phyloP scores from a whole-genome alignment of 2,797 vertebrate species.

The Pagetopsis macropterus region DNA sequence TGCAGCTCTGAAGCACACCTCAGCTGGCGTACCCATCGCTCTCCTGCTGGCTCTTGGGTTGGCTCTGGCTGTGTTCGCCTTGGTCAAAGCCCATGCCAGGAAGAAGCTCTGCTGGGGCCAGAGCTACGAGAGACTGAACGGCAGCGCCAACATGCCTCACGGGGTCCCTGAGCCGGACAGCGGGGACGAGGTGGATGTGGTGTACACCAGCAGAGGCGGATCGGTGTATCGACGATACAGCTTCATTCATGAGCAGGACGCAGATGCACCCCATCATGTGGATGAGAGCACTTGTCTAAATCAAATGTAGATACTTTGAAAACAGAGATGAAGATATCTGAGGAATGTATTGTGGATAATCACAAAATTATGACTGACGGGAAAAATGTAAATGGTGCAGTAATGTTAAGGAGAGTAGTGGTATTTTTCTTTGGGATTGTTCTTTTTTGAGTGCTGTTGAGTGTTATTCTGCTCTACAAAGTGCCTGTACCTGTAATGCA shows the following conservation, averaged over 20 bases:
- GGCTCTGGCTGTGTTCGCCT: constrained; percentile 67
- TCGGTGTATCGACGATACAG: constrained; percentile 78
- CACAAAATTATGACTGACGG: constrained; percentile 19
- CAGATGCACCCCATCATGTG: constrained; percentile 65
- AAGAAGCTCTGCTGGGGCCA: constrained; percentile 84
- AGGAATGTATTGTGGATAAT: constrained; percentile 14
- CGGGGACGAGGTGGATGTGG: constrained; percentile 85
- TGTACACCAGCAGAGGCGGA: constrained; percentile 84
- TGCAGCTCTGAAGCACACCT: constrained; percentile 63
- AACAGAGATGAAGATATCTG: constrained; percentile 4
- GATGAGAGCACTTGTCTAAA: constrained; percentile 70
- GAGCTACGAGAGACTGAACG: constrained; percentile 84
- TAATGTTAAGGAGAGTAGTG: constrained; percentile 27
- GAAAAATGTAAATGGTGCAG: constrained; percentile 26
- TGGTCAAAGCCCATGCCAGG: constrained; percentile 77
- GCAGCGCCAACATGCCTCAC: constrained; percentile 78
- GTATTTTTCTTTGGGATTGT: constrained; percentile 24
- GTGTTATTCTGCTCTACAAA: constrained; percentile 51
- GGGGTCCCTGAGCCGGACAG: constrained; percentile 80
- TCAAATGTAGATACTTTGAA: constrained; percentile 54
- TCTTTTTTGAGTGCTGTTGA: constrained; percentile 21
- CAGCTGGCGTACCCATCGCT: constrained; percentile 70
- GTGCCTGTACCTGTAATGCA: constrained; percentile 59
- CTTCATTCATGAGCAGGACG: constrained; percentile 77
- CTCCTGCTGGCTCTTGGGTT: constrained; percentile 72